Evolutionary conservation across 2,797 vertebrate genomes (phyloP).

Genomic region (Falco biarmicus): DNA sequence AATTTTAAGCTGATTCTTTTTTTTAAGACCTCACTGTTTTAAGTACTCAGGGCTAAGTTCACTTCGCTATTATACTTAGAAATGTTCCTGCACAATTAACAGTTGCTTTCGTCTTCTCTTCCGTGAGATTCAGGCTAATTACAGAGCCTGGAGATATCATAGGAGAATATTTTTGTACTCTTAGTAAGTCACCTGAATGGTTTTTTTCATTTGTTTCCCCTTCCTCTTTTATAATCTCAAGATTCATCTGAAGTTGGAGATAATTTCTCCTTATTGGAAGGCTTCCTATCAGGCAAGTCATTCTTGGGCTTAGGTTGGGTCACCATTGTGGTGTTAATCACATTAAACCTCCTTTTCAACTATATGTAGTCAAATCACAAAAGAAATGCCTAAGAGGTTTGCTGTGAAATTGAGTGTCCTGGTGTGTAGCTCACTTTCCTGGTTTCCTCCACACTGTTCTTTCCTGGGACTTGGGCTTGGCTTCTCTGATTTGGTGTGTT

Average conservation of each 20-base stretch:
- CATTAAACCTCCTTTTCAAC: neutral
- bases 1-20: neutral
- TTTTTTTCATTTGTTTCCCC: neutral
- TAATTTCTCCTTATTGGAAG: slow-evolving; percentile 44
- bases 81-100: neutral
- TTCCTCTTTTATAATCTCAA: slow-evolving; percentile 16
- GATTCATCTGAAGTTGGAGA: slow-evolving; percentile 31
- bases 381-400: neutral
- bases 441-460: neutral
- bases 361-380: neutral
- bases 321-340: neutral
- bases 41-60: neutral
- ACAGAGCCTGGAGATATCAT: neutral
- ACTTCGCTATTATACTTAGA: neutral
- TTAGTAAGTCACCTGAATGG: neutral
- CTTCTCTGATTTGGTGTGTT: neutral
- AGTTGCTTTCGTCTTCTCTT: slow-evolving; percentile 11
- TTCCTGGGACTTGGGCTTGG: neutral
- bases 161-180: neutral
- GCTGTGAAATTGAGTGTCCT: neutral
- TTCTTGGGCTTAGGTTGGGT: neutral
- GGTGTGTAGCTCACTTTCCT: neutral
- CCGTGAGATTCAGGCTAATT: neutral
- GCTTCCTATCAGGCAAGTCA: slow-evolving; percentile 47
- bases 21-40: neutral